These are phyloP conservation scores for Rhodinocichla rosea DNA, from an alignment of 2,113 vertebrate species.

Conservation along the genomic window DNA sequence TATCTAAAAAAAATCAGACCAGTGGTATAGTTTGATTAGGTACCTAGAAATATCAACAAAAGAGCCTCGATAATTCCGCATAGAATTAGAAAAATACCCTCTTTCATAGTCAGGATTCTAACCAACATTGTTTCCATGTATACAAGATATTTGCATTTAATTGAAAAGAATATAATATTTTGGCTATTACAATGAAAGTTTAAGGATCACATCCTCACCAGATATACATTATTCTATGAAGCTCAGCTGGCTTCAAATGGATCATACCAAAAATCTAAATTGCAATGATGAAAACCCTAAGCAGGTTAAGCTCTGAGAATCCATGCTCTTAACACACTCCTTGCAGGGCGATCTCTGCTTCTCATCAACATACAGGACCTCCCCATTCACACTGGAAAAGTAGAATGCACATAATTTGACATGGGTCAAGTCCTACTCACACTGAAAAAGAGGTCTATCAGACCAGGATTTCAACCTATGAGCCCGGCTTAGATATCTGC, in stretches of 20 bases:
- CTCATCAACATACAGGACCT: background rate
- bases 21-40: background rate
- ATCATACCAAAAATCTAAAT: no score
- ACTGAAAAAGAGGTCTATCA: background rate
- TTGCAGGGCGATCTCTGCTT: fast-evolving
- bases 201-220: background rate
- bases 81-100: background rate
- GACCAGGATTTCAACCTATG: background rate
- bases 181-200: background rate
- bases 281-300: background rate
- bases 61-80: background rate
- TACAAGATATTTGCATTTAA: background rate
- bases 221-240: background rate
- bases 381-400: background rate
- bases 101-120: background rate
- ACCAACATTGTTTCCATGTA: background rate
- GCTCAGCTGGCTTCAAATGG: background rate
- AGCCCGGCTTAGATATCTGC: background rate
- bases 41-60: background rate
- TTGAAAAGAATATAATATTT: background rate
- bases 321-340: background rate
- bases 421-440: no score
- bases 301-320: background rate
- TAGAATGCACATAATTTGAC: background rate
- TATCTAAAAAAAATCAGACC: background rate